A percentile compares a stretch with the other conserved stretches of the same genome.
Evolutionary conservation across 2,113 vertebrate species (phyloP).

Genomic region (Anarhynchus alexandrinus): DNA sequence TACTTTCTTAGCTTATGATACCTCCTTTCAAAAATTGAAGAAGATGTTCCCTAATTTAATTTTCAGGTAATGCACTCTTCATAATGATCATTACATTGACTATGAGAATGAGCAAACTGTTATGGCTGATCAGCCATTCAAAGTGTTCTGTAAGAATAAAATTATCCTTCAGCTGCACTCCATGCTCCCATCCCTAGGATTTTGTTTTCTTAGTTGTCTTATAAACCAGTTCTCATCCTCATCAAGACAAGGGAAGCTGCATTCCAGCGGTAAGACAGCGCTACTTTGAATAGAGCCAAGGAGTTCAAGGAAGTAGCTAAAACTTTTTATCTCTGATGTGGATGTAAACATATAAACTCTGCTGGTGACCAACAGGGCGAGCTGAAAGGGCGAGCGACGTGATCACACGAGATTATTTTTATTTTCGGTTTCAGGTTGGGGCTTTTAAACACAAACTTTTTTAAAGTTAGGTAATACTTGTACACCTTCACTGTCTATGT

Average conservation of each 20-base stretch:
- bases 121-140: neutral
- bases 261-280: neutral
- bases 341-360: neutral
- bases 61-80: neutral
- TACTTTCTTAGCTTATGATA: neutral
- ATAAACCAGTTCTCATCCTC: neutral
- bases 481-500: neutral
- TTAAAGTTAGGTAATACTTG: neutral
- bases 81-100: neutral
- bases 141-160: neutral
- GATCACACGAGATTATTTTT: neutral
- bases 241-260: neutral
- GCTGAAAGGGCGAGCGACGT: rapidly evolving
- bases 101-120: neutral
- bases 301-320: neutral
- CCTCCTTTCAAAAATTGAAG: neutral
- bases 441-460: neutral
- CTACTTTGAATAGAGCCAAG: neutral
- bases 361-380: neutral
- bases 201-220: neutral
- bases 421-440: neutral
- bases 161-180: neutral
- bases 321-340: neutral
- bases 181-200: neutral
- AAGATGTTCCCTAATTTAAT: neutral